Conservation (phyloP, 92 coral and sea anemone genomes). For the Epizoanthus rinbou region DNA sequence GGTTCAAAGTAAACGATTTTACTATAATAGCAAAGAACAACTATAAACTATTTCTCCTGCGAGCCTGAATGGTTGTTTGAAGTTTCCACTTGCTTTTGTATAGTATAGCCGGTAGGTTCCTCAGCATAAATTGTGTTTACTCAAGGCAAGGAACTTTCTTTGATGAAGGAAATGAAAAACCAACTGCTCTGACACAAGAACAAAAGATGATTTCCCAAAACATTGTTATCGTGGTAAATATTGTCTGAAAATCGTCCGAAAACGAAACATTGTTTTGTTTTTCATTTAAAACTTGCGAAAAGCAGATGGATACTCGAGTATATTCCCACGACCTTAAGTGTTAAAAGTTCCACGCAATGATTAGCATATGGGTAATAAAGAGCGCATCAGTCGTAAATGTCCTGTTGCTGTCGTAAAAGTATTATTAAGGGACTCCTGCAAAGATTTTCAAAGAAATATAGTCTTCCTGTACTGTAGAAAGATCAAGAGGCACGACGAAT, state of each 20-base stretch:
- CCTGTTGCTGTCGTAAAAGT: neutral
- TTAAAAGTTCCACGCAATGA: slow-evolving; percentile 22
- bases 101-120: neutral
- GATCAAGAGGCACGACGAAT: neutral
- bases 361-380: slow-evolving; percentile 40
- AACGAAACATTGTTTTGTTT: slow-evolving; percentile 24
- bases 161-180: slow-evolving; percentile 52
- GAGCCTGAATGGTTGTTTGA: neutral
- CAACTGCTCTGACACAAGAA: slow-evolving; percentile 44
- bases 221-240: slow-evolving; percentile 13
- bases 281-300: neutral
- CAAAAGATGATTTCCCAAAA: slow-evolving; percentile 36
- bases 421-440: slow-evolving; percentile 19
- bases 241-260: slow-evolving; percentile 15
- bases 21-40: neutral
- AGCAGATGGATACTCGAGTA: neutral
- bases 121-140: slow-evolving; percentile 21
- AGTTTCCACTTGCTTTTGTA: neutral
- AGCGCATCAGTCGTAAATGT: slow-evolving; percentile 43
- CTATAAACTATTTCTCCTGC: neutral
- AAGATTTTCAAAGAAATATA: neutral
- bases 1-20: neutral
- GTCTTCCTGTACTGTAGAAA: neutral
- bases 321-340: slow-evolving; percentile 43
- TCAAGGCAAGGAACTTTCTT: slow-evolving; percentile 42